phyloP scores from a whole-genome alignment of 1,140 invertebrate species.

The Microplitis mediator region DNA sequence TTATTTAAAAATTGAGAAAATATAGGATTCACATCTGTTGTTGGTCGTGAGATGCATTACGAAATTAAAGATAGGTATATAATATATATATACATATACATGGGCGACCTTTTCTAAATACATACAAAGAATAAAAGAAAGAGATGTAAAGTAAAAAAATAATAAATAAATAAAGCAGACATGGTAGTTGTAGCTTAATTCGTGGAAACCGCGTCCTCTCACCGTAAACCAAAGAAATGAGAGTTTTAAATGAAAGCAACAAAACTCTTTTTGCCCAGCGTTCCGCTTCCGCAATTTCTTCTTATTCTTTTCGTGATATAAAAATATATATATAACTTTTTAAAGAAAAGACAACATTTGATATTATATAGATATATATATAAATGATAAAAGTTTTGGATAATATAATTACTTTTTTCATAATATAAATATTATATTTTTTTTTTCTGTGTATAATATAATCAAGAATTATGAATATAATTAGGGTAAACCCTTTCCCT shows the following conservation, averaged over 20 bases:
- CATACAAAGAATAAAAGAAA: not conserved
- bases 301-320: too few relatives aligned
- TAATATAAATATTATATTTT: too few relatives aligned
- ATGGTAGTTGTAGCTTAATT: conserved; percentile 1
- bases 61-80: conserved; percentile 14
- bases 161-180: not conserved
- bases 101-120: not conserved
- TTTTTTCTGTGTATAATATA: too few relatives aligned
- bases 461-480: too few relatives aligned
- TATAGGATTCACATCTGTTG: not conserved
- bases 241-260: conserved; percentile 19
- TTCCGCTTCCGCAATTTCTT: too few relatives aligned
- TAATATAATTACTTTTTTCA: too few relatives aligned
- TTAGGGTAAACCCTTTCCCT: not conserved
- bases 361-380: too few relatives aligned
- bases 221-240: conserved; percentile 27
- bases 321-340: too few relatives aligned
- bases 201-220: conserved; percentile 17
- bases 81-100: not conserved
- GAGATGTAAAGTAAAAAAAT: not conserved
- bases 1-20: not conserved
- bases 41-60: conserved; percentile 3
- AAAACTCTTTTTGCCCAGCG: not conserved
- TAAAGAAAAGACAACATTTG: too few relatives aligned
- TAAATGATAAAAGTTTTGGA: too few relatives aligned